phyloP scores from a whole-genome alignment of 2,797 vertebrate genomes.

The Cheracebus regulus region DNA sequence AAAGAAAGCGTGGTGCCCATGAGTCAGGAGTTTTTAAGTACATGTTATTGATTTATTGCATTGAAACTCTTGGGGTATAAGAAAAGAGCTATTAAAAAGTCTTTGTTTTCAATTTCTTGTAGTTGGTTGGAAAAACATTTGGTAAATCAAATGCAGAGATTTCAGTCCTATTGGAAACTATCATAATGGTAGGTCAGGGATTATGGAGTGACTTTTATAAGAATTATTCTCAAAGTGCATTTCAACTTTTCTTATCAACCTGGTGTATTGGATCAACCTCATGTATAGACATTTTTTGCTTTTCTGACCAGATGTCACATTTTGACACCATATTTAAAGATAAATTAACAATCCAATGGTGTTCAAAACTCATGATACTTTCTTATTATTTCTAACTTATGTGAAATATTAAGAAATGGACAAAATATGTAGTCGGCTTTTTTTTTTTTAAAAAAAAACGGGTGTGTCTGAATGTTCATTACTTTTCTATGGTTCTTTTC shows the following conservation, averaged over 20 bases:
- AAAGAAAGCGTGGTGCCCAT: not conserved
- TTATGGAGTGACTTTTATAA: not conserved
- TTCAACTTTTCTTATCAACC: conserved; percentile 1
- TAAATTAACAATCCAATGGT: not conserved
- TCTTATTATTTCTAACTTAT: not conserved
- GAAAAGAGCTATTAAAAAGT: not conserved
- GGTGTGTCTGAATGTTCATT: not conserved
- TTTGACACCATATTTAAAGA: not conserved
- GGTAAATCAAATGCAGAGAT: not conserved
- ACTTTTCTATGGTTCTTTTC: not conserved
- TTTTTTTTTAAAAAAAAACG: not conserved
- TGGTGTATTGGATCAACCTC: not conserved
- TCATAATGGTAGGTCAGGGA: not conserved
- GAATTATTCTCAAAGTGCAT: not conserved
- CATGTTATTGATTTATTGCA: not conserved
- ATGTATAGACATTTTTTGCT: not conserved
- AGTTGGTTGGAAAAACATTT: not conserved
- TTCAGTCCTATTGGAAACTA: not conserved
- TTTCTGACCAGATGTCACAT: not conserved
- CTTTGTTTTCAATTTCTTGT: not conserved
- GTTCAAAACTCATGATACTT: not conserved
- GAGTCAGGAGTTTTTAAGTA: not conserved
- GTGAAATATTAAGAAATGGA: not conserved
- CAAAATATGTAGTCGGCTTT: not conserved
- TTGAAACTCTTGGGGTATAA: not conserved